Conservation (phyloP, 2,797 vertebrate genomes). For the Sebastiscus albofasciatus region DNA sequence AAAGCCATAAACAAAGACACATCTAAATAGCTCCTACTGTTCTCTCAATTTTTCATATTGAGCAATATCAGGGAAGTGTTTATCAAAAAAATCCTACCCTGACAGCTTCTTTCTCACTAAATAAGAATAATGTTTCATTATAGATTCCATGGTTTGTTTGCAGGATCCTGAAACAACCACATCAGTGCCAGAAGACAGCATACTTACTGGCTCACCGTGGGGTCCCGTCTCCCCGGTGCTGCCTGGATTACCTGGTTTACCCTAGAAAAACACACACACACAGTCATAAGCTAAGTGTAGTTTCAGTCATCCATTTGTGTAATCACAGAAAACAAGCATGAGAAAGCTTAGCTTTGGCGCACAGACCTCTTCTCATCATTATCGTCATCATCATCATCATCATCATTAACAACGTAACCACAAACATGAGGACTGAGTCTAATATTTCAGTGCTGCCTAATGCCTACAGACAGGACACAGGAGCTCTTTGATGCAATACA, state of each 20-base stretch:
- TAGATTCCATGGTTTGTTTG: not conserved
- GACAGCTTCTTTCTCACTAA: not conserved
- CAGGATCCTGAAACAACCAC: conserved; percentile 13
- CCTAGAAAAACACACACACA: conserved; percentile 82
- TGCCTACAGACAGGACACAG: not conserved
- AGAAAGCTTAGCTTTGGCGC: not conserved
- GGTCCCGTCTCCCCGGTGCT: conserved; percentile 88
- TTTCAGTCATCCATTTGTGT: not conserved
- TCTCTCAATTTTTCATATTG: not conserved
- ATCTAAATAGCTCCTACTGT: not conserved
- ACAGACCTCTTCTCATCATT: not conserved
- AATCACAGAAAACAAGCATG: conserved; percentile 23
- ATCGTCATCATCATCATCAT: not conserved
- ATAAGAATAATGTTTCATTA: not conserved
- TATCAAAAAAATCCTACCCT: not conserved
- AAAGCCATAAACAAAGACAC: not conserved
- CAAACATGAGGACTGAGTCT: conserved; percentile 13
- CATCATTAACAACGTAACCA: not conserved
- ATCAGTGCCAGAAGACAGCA: not conserved
- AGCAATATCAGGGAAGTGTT: not conserved
- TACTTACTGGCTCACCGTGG: conserved; percentile 92
- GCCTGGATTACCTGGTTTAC: conserved; percentile 86
- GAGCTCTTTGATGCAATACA: conserved; percentile 8
- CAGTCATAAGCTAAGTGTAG: not conserved
- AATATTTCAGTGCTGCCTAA: conserved; percentile 11